Evolutionary conservation across 2,888 invertebrate genomes (phyloP).

Genomic region (Phortica okadai): DNA sequence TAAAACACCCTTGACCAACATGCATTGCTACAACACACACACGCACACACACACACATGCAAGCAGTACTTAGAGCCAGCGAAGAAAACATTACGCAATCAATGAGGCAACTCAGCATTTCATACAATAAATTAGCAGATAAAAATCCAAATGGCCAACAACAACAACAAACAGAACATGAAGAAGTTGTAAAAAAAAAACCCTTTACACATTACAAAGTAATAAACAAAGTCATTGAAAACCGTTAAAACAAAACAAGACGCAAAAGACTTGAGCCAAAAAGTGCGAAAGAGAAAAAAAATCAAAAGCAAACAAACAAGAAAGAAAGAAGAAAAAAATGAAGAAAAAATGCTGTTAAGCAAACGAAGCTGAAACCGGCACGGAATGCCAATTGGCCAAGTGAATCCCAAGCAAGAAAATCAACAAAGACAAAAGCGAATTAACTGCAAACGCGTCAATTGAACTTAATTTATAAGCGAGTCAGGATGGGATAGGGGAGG

Average conservation of each 20-base stretch:
- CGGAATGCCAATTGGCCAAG: neutral
- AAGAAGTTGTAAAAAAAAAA: neutral
- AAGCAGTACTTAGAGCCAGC: neutral
- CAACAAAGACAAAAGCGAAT: constrained; percentile 14
- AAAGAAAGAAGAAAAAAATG: constrained; percentile 45
- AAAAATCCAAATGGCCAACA: neutral
- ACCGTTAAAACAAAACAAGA: constrained; percentile 36
- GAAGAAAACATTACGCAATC: neutral
- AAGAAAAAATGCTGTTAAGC: neutral
- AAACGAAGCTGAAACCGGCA: constrained; percentile 49
- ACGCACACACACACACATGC: neutral
- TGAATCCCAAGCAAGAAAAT: neutral
- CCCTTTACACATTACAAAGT: constrained; percentile 46
- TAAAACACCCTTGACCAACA: neutral
- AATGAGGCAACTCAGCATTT: neutral
- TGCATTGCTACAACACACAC: neutral
- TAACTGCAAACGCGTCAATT: constrained; percentile 27
- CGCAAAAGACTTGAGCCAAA: neutral
- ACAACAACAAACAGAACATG: neutral
- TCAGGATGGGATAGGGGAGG: neutral
- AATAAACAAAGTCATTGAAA: constrained; percentile 54
- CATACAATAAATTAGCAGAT: neutral
- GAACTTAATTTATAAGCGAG: constrained; percentile 19
- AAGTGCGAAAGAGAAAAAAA: neutral
- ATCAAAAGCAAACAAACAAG: constrained; percentile 47